A percentile compares a stretch with the other conserved stretches of the same genome.
Conservation (phyloP, 1,140 invertebrate species). For the Rhizoglyphus robini region DNA sequence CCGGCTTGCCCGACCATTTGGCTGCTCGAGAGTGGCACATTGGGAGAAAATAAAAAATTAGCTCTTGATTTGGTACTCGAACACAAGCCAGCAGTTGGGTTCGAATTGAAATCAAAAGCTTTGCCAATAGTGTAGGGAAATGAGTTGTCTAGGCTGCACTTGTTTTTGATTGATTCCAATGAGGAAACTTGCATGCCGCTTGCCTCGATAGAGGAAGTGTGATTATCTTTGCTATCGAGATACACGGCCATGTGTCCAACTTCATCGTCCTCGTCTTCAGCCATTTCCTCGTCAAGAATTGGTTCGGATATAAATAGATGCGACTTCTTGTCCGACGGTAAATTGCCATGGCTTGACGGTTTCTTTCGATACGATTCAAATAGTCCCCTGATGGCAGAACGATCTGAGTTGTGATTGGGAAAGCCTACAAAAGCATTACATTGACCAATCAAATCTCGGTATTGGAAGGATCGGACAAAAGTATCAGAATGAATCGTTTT, state of each 20-base stretch:
- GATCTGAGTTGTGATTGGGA: too few relatives aligned
- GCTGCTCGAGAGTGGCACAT: too few relatives aligned
- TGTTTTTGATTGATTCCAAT: too few relatives aligned
- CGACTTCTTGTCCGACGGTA: not conserved
- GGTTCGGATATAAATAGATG: not conserved
- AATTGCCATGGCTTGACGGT: not conserved
- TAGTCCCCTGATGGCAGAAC: not conserved
- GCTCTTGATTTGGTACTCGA: not conserved
- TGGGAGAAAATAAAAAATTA: not conserved
- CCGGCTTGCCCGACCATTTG: too few relatives aligned
- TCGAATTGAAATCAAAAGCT: not conserved
- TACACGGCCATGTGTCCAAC: too few relatives aligned
- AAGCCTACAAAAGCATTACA: too few relatives aligned
- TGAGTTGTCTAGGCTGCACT: too few relatives aligned
- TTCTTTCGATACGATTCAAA: not conserved
- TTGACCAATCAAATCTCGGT: not conserved
- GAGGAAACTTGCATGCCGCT: too few relatives aligned
- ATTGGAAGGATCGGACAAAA: not conserved
- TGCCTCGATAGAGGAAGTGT: too few relatives aligned
- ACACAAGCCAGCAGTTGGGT: not conserved
- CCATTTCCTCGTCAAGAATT: not conserved
- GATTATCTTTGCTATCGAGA: too few relatives aligned
- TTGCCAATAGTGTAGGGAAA: too few relatives aligned
- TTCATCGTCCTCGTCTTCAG: not conserved
- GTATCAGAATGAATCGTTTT: conserved; percentile 11